phyloP scores from a whole-genome alignment of 2,888 invertebrate genomes.

The Nephrotoma appendiculata region DNA sequence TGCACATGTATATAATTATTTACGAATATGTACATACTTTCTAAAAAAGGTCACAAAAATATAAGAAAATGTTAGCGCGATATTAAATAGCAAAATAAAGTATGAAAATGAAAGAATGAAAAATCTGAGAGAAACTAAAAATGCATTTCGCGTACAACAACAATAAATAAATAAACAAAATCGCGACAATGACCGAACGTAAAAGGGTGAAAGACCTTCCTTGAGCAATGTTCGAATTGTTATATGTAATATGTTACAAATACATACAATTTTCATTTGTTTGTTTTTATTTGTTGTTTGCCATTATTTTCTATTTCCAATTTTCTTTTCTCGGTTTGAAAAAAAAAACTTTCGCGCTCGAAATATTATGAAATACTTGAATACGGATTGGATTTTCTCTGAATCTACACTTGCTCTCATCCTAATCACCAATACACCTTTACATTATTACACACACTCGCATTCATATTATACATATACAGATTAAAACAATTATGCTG shows the following conservation, averaged over 20 bases:
- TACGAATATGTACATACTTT: not conserved
- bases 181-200: constrained; percentile 5
- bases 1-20: not conserved
- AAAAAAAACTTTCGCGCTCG: not conserved
- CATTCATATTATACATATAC: not conserved
- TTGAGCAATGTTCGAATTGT: constrained; percentile 5
- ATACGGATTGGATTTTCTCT: not conserved
- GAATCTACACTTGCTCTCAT: not conserved
- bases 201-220: constrained; percentile 5
- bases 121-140: not conserved
- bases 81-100: not conserved
- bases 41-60: not conserved
- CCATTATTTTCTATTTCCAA: not conserved
- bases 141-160: not conserved
- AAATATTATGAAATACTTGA: not conserved
- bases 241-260: not conserved
- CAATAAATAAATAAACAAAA: constrained; percentile 1
- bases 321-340: not conserved
- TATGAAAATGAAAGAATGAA: not conserved
- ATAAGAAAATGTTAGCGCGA: not conserved
- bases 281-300: not conserved
- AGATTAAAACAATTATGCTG: not conserved
- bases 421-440: not conserved
- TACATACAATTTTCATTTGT: not conserved
- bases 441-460: not conserved